phyloP scores from a whole-genome alignment of 2,113 vertebrate genomes.

The Chaetura pelagica region DNA sequence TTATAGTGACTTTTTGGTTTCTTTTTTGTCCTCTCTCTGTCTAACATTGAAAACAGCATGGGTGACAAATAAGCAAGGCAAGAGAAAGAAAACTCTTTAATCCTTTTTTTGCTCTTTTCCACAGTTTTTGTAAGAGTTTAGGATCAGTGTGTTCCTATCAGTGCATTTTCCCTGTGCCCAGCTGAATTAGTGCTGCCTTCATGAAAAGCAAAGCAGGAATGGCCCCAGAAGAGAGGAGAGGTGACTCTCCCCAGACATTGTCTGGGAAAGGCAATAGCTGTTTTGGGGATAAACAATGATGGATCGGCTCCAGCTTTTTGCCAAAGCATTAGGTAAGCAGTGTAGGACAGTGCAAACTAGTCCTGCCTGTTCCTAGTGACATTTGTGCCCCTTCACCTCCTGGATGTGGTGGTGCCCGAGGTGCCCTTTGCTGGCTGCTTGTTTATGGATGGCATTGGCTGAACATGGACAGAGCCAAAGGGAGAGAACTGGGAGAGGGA shows the following conservation, averaged over 20 bases:
- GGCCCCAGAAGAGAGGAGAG: not conserved
- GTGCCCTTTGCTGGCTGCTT: not conserved
- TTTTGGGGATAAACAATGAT: slow-evolving; percentile 46
- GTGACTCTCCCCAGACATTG: not conserved
- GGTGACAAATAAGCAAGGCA: not conserved
- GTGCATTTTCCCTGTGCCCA: not conserved
- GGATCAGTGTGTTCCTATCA: not conserved
- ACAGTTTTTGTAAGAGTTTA: not conserved
- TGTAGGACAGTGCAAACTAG: not conserved
- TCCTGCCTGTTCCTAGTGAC: not conserved
- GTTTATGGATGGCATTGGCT: not conserved
- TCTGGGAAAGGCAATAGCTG: slow-evolving; percentile 23
- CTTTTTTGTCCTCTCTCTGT: not conserved
- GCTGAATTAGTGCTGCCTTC: slow-evolving; percentile 13
- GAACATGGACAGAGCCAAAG: not conserved
- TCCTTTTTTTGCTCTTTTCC: not conserved
- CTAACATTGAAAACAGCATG: not conserved
- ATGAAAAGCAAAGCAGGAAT: slow-evolving; percentile 14
- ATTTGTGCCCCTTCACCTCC: not conserved
- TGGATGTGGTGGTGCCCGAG: not conserved
- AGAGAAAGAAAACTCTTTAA: not conserved
- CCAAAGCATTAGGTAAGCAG: slow-evolving; percentile 21
- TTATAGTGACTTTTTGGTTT: not conserved
- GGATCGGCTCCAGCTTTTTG: slow-evolving; percentile 13
- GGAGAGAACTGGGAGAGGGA: not conserved